Evolutionary conservation across 2,797 vertebrate genomes (phyloP), one percentile per base, ranked within the genome.

Genomic region (Vireo griseus): DNA sequence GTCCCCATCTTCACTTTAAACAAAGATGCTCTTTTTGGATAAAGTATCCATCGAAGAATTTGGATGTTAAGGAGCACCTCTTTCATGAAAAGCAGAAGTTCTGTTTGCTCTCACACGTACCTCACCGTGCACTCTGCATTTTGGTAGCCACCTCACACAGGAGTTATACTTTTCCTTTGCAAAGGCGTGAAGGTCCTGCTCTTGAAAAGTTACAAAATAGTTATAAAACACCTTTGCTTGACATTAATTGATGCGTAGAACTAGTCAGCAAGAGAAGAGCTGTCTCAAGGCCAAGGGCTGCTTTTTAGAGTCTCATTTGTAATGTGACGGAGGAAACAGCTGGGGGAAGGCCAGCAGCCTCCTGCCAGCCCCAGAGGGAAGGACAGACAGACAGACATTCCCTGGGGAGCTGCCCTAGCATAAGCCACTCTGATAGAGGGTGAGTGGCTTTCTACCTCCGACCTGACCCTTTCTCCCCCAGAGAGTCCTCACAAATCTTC

Each of bases 271-370:
- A 98, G 97, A 98, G 95, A 94, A 95, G 95, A 96, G 42, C 94
- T 97, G 97, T 97, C 96, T 98, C 92, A 96, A 97, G 96, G 97
- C 97, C 92, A 97, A 97, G 84, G 96, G 96, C 97, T 97, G 94
- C 97, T 97, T 98, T 98, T 98, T 97, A 98, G 97, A 96, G 67
- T 98, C 98, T 98, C 97, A 98, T 98, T 98, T 98, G 98, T 98
- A 98, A 98, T 47, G 50, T 96, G 96, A 98, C 97, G 97, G 93
- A 97, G 94, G 92, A 93, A 98, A 98, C 98, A 98, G 98, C 98
- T 98, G 97, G 97, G 95, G 94, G 88, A 55, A 97, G 63, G 92
- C 95, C 33, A 71, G 97, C 96, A 96, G 86, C 91, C 88, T 91
- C 90, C 96, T 79, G 94, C 95, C 94, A 92, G 80, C 50, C 89